Evolutionary conservation across 2,113 vertebrate genomes (phyloP), one percentile per base, ranked within the genome.

Genomic region (Tenebrosternarchus preto): DNA sequence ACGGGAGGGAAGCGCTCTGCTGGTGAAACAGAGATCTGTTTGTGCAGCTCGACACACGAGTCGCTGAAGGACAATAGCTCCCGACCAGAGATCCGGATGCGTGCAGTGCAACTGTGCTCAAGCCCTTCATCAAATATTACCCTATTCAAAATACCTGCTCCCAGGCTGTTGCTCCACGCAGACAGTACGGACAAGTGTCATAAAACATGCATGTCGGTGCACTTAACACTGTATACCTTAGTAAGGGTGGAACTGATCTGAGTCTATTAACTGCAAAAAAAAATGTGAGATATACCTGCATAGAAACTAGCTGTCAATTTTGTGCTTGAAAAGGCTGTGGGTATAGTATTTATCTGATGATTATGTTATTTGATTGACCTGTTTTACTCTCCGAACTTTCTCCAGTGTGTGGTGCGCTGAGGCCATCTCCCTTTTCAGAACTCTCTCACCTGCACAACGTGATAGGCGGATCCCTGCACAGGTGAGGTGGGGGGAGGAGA

Each of bases 361-460:
- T 50, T 50, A 50, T 12, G 55, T 82, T n/a, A 57, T 61, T 72
- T 74, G 27, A 56, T 80, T 83, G 43, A 57, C 69, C 31, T 60
- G 43, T 50, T 75, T 55, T 76, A 50, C 64, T 61, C 75, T 79
- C 56, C 31, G 9, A 25, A 15, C 72, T 56, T 57, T 64, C 11
- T 73, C 46, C 50, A 77, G 85, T 82, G 82, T 80, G 67, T 78
- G 77, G 78, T 50, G 68, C 91, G 86, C 82, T 76, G 0, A 22
- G 29, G 46, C 83, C 66, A 17, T 33, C 85, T 90, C 73, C 8
- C 25, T 59, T 90, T 86, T 88, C 87, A 85, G 71, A 74, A 70
- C 64, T 60, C 74, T 76, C 66, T 75, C 88, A 88, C 89, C 86
- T 84, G 89, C 87, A 84, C 19, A 78, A 90, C 82, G 76, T 80